Percentiles rank a stretch among this genome's conserved stretches.
phyloP scores from a whole-genome alignment of 2,113 vertebrate species.

The Melanerpes aurifrons region DNA sequence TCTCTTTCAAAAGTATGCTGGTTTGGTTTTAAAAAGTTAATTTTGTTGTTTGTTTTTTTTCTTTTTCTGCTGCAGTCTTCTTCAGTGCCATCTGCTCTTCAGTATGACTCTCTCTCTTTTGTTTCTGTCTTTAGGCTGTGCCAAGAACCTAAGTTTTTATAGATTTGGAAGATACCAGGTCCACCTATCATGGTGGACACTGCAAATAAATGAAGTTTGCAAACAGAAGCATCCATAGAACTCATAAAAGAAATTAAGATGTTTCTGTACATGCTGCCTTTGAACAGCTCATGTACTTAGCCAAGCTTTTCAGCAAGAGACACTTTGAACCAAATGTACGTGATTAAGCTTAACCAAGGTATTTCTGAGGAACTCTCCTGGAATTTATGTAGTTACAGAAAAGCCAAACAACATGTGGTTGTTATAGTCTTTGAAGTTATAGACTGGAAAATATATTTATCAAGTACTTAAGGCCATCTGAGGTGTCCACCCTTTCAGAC shows the following conservation, averaged over 20 bases:
- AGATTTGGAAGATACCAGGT: not conserved
- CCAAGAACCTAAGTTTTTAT: not conserved
- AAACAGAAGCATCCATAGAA: not conserved
- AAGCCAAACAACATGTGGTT: not conserved
- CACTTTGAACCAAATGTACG: not conserved
- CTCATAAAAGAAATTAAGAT: not conserved
- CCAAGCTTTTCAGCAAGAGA: not conserved
- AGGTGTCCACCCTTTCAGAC: not conserved
- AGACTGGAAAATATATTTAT: conserved; percentile 26
- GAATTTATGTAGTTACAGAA: conserved; percentile 20
- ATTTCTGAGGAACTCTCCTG: not conserved
- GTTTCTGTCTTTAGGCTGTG: not conserved
- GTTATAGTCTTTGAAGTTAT: not conserved
- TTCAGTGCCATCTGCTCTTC: not conserved
- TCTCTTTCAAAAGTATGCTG: not conserved
- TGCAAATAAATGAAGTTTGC: not conserved
- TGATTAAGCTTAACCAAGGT: not conserved
- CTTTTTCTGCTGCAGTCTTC: not conserved
- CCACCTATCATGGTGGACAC: not conserved
- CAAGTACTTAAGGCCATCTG: not conserved
- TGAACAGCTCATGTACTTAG: not conserved
- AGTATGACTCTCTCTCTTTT: not conserved
- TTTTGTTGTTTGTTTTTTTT: not conserved
- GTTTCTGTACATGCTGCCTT: not conserved
- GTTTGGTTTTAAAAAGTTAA: not conserved